Base-by-base conservation (phyloP, 2,797 vertebrate genomes). In the Sebastes goodei region DNA sequence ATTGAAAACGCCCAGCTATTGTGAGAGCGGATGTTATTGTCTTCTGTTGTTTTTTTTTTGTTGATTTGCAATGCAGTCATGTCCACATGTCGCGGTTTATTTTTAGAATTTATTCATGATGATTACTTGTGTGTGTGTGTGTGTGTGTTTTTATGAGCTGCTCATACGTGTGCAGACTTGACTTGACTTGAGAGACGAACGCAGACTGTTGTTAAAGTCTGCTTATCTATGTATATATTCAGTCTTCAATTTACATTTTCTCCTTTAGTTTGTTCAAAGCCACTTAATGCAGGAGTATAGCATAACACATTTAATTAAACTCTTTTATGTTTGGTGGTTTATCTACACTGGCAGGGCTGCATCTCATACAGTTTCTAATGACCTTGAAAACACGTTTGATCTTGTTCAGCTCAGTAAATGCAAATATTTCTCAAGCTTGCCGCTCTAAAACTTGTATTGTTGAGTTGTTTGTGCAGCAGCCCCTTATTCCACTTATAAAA, bases 271-370 rank as follows among this genome's bases (percentile, higher is more conserved):
- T 81, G 42, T 75, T 87, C 78, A 84, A 85, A 92, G 81, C 76
- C 42, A 59, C 29, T 73, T 62, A 66, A 79, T 78, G 69, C 71
- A 79, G 68, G 14, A 76, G 33, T 62, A 17, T 30, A 67, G 53
- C 60, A 80, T 60, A 76, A 62, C 63, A 82, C 73, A 73, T 72
- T 87, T 84, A 80, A 86, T 90, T 76, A 66, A 79, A 73, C 56
- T 56, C 78, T 85, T 85, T 86, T 66, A 81, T 88, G 82, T 86
- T 59, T 57, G 65, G 10, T 42, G 60, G 29, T 81, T 86, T 85
- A 84, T 88, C 83, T 67, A 52, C 59, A 17, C 9, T 29, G 42
- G 53, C 70, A 73, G 55, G n/a, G 70, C 81, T 80, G 70, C 63
- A 49, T 84, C 76, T 49, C 14, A 46, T 15, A 65, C 52, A 17